Evolutionary conservation across 1,140 invertebrate species (phyloP).

Genomic region (Zaprionus inermis): DNA sequence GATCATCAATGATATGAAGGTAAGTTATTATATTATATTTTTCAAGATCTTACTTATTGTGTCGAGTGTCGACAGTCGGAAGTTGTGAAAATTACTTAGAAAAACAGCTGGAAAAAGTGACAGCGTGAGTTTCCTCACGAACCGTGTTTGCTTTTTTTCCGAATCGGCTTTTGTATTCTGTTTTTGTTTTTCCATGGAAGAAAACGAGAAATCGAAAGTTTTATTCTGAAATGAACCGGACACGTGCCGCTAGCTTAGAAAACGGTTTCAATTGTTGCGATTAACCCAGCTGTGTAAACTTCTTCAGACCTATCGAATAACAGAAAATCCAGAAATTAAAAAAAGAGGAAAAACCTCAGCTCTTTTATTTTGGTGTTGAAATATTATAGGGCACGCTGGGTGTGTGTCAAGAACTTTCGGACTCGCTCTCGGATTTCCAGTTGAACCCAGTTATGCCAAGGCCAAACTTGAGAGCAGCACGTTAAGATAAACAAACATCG

Average conservation of each 20-base stretch:
- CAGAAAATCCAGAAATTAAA: constrained; percentile 26
- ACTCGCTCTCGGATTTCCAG: constrained; percentile 27
- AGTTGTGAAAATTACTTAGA: constrained; percentile 26
- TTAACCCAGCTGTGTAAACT: constrained; percentile 4
- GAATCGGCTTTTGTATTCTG: constrained; percentile 2
- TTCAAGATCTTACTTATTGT: neutral
- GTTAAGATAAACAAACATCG: constrained; percentile 41
- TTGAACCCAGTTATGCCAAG: constrained; percentile 62
- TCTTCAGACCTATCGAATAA: constrained; percentile 31
- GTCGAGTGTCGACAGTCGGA: constrained; percentile 26
- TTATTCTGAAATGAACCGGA: constrained; percentile 42
- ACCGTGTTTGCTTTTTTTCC: constrained; percentile 16
- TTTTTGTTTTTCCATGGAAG: constrained; percentile 29
- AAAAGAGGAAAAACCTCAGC: constrained; percentile 27
- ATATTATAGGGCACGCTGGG: neutral
- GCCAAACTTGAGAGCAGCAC: constrained; percentile 37
- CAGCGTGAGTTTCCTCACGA: constrained; percentile 37
- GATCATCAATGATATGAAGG: constrained; percentile 94
- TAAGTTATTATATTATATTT: constrained; percentile 82
- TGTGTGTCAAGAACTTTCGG: constrained; percentile 65
- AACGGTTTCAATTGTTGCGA: constrained; percentile 12
- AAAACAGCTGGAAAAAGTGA: constrained; percentile 25
- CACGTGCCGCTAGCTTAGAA: constrained; percentile 18
- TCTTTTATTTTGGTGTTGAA: neutral
- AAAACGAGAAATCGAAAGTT: constrained; percentile 40